A percentile compares a stretch with the other conserved stretches of the same genome.
Evolutionary conservation across 2,888 invertebrate genomes (phyloP).

Genomic region (Mimachlamys varia): DNA sequence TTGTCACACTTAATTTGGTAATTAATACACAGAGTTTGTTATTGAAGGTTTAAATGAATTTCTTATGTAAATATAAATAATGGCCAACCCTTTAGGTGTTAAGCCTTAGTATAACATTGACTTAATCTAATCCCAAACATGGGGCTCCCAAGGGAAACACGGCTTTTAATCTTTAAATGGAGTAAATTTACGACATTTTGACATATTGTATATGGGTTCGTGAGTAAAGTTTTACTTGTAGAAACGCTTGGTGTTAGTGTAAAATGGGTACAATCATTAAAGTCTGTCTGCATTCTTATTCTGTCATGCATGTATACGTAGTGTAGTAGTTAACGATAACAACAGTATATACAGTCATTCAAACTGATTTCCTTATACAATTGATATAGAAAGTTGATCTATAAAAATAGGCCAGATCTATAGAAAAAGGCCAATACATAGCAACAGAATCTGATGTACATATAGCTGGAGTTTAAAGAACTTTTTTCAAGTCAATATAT

Average conservation of each 20-base stretch:
- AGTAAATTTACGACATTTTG: background rate
- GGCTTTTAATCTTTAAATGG: background rate
- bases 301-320: too few species aligned
- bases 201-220: background rate
- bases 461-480: too few species aligned
- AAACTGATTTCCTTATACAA: too few species aligned
- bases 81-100: conserved; percentile 15
- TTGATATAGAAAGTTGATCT: too few species aligned
- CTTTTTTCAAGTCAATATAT: too few species aligned
- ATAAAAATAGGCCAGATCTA: too few species aligned
- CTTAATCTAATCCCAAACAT: background rate
- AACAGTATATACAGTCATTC: too few species aligned
- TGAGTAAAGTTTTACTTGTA: background rate
- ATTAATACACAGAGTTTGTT: background rate
- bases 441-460: too few species aligned
- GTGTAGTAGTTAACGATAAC: too few species aligned
- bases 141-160: background rate
- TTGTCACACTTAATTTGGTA: background rate
- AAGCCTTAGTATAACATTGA: background rate
- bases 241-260: background rate
- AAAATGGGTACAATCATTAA: too few species aligned
- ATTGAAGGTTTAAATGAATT: conserved; percentile 2
- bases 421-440: too few species aligned
- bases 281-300: too few species aligned
- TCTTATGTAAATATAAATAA: background rate